These are phyloP conservation scores for Brachynemurus nebulosus DNA, from an alignment of 2,888 invertebrate species.

Conservation along the genomic window DNA sequence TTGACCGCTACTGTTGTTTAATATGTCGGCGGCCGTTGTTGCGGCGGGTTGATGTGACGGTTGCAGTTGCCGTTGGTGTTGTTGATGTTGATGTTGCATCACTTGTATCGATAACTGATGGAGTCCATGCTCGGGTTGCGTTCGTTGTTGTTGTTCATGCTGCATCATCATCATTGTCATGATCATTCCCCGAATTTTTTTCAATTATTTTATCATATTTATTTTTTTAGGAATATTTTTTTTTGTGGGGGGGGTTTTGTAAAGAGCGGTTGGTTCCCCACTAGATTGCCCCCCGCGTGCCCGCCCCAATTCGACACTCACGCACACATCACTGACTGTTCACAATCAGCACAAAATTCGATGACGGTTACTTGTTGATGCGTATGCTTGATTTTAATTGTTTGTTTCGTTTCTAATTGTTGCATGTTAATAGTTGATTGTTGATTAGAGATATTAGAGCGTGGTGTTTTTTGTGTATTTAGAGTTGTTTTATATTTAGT, in stretches of 20 bases:
- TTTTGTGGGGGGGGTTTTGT: too few species aligned
- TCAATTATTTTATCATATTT: too few species aligned
- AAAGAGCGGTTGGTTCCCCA: too few species aligned
- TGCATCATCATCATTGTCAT: slow-evolving; percentile 1
- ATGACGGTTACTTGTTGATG: too few species aligned
- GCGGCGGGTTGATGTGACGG: not conserved
- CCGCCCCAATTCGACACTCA: not conserved
- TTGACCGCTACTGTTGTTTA: not conserved
- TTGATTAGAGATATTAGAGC: not conserved
- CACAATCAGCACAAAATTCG: too few species aligned
- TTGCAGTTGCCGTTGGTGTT: not conserved
- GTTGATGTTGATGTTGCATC: not conserved
- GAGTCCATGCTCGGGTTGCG: not conserved
- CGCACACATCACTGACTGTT: not conserved
- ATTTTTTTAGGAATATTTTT: too few species aligned
- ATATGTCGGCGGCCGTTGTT: not conserved
- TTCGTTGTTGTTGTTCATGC: slow-evolving; percentile 4
- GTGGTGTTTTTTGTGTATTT: not conserved
- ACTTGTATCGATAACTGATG: not conserved
- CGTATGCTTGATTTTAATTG: too few species aligned
- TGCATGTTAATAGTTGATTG: not conserved
- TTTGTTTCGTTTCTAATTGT: too few species aligned
- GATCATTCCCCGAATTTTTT: not conserved
- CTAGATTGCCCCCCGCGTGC: too few species aligned
- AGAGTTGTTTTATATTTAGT: not conserved